Evolutionary conservation across 2,888 invertebrate genomes (phyloP).

Genomic region (Crocallis elinguaria): DNA sequence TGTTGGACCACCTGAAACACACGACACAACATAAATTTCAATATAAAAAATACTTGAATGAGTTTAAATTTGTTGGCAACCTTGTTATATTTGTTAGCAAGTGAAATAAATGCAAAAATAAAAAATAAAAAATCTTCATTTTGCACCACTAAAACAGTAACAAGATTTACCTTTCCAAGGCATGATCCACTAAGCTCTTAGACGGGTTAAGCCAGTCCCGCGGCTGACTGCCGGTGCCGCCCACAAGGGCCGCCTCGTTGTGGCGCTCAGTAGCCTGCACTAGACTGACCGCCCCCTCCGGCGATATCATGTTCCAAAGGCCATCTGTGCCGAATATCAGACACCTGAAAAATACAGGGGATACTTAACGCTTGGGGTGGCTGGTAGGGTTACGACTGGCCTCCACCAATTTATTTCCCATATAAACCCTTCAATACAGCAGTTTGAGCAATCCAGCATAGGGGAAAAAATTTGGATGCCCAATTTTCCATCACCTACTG

Average conservation of each 20-base stretch:
- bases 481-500: too few relatives aligned
- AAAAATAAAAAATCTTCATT: too few relatives aligned
- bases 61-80: too few relatives aligned
- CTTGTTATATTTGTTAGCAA: neutral
- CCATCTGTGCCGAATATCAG: constrained; percentile 98
- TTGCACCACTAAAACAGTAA: neutral
- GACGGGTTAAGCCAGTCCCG: constrained; percentile 94
- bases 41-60: neutral
- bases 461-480: too few relatives aligned
- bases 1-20: constrained; percentile 89
- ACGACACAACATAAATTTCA: neutral
- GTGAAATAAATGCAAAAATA: too few relatives aligned
- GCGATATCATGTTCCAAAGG: constrained; percentile 96
- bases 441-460: too few relatives aligned
- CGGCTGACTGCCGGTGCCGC: constrained; percentile 69
- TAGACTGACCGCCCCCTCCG: constrained; percentile 92
- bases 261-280: constrained; percentile 93
- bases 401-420: too few relatives aligned
- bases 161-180: constrained; percentile 83
- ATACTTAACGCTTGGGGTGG: neutral
- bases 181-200: constrained; percentile 93
- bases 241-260: constrained; percentile 88
- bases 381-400: too few relatives aligned
- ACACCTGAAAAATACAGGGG: constrained; percentile 84
- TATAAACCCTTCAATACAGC: too few relatives aligned